Percentiles rank a stretch among this genome's conserved stretches.
phyloP scores from a whole-genome alignment of 2,888 invertebrate genomes.

The Abscondita cerata region DNA sequence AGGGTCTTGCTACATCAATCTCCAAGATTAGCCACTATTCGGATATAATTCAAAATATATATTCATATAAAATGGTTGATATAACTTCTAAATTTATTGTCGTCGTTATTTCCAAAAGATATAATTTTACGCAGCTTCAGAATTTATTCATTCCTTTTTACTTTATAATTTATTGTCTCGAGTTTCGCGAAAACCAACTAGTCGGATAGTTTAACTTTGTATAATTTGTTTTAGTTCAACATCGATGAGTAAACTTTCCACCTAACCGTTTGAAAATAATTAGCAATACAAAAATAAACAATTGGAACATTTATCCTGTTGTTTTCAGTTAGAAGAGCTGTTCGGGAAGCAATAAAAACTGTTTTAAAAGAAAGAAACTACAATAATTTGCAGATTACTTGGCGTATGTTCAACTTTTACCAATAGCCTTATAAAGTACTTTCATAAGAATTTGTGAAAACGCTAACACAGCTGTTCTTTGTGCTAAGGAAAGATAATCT shows the following conservation, averaged over 20 bases:
- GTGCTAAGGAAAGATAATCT: slow-evolving; percentile 32
- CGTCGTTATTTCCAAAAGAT: slow-evolving; percentile 3
- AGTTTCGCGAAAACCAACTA: too few relatives aligned
- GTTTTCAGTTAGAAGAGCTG: too few relatives aligned
- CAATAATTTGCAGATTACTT: slow-evolving; percentile 24
- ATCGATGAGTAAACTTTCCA: too few relatives aligned
- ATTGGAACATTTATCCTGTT: too few relatives aligned
- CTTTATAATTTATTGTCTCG: too few relatives aligned
- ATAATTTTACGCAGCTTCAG: not conserved
- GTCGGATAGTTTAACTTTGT: too few relatives aligned
- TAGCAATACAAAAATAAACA: too few relatives aligned
- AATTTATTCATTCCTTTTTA: too few relatives aligned
- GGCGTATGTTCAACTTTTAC: slow-evolving; percentile 30
- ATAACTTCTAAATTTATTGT: slow-evolving; percentile 9
- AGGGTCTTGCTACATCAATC: slow-evolving; percentile 6
- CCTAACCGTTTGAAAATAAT: too few relatives aligned
- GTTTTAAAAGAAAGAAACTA: not conserved
- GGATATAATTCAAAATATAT: slow-evolving; percentile 8
- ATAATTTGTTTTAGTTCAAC: too few relatives aligned
- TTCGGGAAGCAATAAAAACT: not conserved
- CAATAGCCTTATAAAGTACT: slow-evolving; percentile 28
- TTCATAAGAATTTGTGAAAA: slow-evolving; percentile 36
- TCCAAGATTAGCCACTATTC: slow-evolving; percentile 1
- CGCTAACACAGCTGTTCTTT: slow-evolving; percentile 36
- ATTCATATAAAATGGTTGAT: slow-evolving; percentile 6